These are phyloP conservation scores for Tipula helvola DNA, from an alignment of 2,888 invertebrate species.

Conservation along the genomic window DNA sequence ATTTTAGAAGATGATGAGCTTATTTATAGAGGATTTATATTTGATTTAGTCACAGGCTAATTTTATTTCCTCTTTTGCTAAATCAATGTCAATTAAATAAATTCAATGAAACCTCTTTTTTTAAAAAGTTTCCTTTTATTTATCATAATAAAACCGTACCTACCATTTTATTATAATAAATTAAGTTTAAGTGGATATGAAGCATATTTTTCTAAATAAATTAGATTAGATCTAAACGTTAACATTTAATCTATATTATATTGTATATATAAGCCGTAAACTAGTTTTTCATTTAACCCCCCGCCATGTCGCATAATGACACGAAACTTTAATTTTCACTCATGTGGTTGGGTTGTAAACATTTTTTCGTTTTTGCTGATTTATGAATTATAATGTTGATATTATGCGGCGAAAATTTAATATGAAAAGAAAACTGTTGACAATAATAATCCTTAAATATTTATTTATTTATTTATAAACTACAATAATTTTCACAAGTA, in stretches of 20 bases:
- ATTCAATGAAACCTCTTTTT: too few species aligned
- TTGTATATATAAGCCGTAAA: not conserved
- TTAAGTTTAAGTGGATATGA: not conserved
- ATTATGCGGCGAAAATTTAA: not conserved
- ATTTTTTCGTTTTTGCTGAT: not conserved
- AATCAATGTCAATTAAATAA: too few species aligned
- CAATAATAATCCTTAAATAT: not conserved
- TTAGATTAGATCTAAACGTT: not conserved
- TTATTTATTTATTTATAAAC: not conserved
- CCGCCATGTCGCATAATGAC: not conserved
- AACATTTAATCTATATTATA: not conserved
- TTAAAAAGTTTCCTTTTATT: too few species aligned
- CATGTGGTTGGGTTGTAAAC: not conserved
- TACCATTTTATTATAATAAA: not conserved
- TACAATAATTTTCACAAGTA: not conserved
- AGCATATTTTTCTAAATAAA: not conserved
- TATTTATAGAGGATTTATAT: too few species aligned
- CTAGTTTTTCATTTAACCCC: not conserved
- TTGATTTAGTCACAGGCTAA: too few species aligned
- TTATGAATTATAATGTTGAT: not conserved
- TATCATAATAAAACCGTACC: not conserved
- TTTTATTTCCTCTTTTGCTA: too few species aligned
- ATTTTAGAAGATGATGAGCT: too few species aligned
- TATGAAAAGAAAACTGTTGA: not conserved
- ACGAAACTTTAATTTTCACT: not conserved